phyloP scores from a whole-genome alignment of 2,113 vertebrate species.

The Podarcis cretensis region DNA sequence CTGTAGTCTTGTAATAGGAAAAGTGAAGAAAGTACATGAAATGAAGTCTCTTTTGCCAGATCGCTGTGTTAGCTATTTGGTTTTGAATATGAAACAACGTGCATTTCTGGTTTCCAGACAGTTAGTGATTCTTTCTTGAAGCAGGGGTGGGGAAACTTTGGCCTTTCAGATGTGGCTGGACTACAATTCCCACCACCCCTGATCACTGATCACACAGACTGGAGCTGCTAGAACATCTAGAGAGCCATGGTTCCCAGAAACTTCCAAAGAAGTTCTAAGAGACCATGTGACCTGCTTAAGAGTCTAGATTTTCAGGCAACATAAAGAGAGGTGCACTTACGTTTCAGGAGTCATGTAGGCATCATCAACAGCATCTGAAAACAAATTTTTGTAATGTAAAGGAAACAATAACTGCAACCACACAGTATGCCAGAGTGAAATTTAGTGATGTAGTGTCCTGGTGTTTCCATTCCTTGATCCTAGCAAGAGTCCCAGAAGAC shows the following conservation, averaged over 20 bases:
- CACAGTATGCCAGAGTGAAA: not conserved
- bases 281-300: not conserved
- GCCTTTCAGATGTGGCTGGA: too few species aligned
- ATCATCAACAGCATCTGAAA: conserved; percentile 65
- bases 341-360: conserved; percentile 41
- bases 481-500: not conserved
- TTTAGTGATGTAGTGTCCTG: not conserved
- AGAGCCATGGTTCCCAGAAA: too few species aligned
- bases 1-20: rapidly evolving
- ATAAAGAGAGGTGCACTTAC: conserved; percentile 58
- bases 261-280: not conserved
- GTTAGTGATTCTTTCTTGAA: not conserved
- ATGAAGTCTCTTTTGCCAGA: not conserved
- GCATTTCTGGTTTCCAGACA: not conserved
- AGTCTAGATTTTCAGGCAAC: rapidly evolving
- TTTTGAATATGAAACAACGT: not conserved
- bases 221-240: too few species aligned
- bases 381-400: conserved; percentile 30
- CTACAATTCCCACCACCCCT: too few species aligned
- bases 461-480: not conserved
- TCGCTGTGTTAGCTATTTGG: not conserved
- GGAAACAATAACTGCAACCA: not conserved
- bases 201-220: too few species aligned
- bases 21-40: not conserved
- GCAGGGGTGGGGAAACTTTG: not conserved